Percentiles rank a stretch among this genome's conserved stretches.
phyloP scores from a whole-genome alignment of 2,113 vertebrate species.

The Elachura formosa region DNA sequence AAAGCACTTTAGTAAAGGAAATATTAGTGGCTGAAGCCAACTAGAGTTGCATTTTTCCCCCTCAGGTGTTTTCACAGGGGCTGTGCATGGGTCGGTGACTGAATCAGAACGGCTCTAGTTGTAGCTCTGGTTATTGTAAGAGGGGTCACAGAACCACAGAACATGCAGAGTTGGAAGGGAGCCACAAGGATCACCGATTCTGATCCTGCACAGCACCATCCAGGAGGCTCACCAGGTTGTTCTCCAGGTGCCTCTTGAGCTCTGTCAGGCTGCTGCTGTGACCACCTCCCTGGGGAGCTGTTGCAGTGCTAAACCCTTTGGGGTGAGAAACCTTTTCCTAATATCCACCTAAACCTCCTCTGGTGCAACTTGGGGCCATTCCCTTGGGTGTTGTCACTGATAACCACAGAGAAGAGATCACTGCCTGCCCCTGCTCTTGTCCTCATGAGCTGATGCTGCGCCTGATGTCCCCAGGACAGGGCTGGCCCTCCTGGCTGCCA shows the following conservation, averaged over 20 bases:
- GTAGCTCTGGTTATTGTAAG: background rate
- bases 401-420: background rate
- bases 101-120: background rate
- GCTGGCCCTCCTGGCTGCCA: background rate
- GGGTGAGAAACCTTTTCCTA: background rate
- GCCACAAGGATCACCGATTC: background rate
- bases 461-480: background rate
- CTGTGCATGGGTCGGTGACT: background rate
- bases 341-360: background rate
- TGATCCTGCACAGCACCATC: background rate
- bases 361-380: background rate
- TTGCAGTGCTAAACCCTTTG: too few species aligned
- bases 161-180: background rate
- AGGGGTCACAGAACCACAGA: background rate
- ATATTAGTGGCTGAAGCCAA: background rate
- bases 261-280: background rate
- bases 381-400: fast-evolving
- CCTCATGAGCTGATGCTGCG: fast-evolving
- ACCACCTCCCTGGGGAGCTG: background rate
- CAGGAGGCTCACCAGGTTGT: background rate
- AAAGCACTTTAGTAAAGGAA: background rate
- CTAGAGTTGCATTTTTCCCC: background rate
- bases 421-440: background rate
- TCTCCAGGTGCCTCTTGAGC: background rate
- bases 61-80: background rate